Percentiles rank a stretch among this genome's conserved stretches.
Evolutionary conservation across 2,797 vertebrate species (phyloP).

Genomic region (Sebastes kiyomatsui): DNA sequence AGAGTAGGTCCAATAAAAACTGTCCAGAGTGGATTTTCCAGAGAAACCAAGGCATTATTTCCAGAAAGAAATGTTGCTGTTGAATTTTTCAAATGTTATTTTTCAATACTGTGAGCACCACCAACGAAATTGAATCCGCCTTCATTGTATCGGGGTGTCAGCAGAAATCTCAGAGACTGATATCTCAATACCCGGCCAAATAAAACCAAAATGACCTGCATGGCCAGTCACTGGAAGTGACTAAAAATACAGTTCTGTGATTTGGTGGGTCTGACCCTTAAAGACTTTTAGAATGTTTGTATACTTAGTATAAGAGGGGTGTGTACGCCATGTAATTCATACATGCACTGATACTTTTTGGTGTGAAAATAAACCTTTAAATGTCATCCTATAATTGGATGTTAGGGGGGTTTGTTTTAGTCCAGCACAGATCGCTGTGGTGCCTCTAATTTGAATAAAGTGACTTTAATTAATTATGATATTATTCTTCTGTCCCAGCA

Average conservation of each 20-base stretch:
- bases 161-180: background rate
- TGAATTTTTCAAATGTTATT: background rate
- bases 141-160: background rate
- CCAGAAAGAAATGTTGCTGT: background rate
- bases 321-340: background rate
- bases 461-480: background rate
- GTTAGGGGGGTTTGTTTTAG: background rate
- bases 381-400: too few species aligned
- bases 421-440: too few species aligned
- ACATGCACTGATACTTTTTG: background rate
- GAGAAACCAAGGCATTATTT: background rate
- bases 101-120: background rate
- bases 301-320: background rate
- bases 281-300: background rate
- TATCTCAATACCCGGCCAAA: background rate
- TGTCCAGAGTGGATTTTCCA: background rate
- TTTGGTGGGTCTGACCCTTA: too few species aligned
- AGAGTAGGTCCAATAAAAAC: background rate
- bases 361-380: background rate
- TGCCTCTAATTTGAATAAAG: background rate
- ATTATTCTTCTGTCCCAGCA: background rate
- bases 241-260: background rate
- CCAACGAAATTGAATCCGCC: background rate
- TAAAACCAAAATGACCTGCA: background rate
- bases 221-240: background rate